Evolutionary conservation across 2,888 invertebrate species (phyloP).

Genomic region (Blera fallax): DNA sequence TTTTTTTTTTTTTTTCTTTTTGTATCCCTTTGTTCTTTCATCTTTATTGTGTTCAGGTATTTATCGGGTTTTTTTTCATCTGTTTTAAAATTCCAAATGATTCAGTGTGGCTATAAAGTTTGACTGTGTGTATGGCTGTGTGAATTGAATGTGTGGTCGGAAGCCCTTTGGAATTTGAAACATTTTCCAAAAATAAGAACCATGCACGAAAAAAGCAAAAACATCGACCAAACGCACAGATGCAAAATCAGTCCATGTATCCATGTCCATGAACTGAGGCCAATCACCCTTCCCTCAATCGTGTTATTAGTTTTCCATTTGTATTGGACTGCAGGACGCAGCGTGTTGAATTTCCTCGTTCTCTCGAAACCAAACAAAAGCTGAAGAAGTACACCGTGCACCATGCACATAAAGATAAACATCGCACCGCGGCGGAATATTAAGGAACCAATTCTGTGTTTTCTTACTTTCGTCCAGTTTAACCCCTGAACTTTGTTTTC

Average conservation of each 20-base stretch:
- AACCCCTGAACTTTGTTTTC: conserved; percentile 40
- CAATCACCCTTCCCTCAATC: conserved; percentile 34
- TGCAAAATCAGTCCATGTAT: background rate
- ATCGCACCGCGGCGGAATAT: background rate
- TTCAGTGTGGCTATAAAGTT: background rate
- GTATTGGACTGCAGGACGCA: background rate
- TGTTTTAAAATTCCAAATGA: background rate
- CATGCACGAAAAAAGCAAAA: background rate
- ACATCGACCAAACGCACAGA: background rate
- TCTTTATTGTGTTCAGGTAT: background rate
- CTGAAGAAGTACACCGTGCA: background rate
- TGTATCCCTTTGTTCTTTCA: background rate
- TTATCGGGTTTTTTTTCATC: background rate
- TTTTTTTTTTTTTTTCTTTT: background rate
- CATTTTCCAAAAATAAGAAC: too few relatives aligned
- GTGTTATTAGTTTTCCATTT: conserved; percentile 11
- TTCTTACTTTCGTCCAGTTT: conserved; percentile 1
- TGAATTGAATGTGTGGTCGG: too few relatives aligned
- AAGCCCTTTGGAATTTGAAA: too few relatives aligned
- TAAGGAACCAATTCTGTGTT: conserved; percentile 15
- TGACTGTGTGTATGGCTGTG: too few relatives aligned
- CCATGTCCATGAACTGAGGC: conserved; percentile 12
- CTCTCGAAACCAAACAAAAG: background rate
- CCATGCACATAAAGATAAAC: conserved; percentile 13
- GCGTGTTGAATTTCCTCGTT: background rate